phyloP scores from a whole-genome alignment of 30 jellyfish, hydroid and myxozoan species.

The Pelagia noctiluca region DNA sequence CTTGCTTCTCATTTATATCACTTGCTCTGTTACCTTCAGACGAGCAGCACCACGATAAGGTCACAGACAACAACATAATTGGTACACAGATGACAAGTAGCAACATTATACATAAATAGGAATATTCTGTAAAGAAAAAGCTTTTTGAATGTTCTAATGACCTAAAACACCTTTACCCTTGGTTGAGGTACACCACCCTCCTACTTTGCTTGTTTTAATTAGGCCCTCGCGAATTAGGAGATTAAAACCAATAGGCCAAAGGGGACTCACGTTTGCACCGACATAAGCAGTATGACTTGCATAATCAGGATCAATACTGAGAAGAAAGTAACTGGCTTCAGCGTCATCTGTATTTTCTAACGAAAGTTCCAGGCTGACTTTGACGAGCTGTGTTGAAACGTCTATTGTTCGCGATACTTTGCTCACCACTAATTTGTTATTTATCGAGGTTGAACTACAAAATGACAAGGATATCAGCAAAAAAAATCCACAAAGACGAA shows the following conservation, averaged over 20 bases:
- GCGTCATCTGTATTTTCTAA: conserved; percentile 71
- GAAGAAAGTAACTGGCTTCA: conserved; percentile 38
- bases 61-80: no score
- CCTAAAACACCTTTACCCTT: no score
- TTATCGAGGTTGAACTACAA: conserved; percentile 26
- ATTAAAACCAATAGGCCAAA: neutral
- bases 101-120: no score
- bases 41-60: no score
- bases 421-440: conserved; percentile 59
- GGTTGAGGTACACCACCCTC: no score
- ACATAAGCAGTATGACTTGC: conserved; percentile 66
- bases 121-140: no score
- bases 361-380: conserved; percentile 66
- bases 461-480: conserved; percentile 35
- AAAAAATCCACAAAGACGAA: conserved; percentile 23
- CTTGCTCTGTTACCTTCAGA: no score
- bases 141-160: no score
- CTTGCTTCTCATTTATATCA: no score
- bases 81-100: no score
- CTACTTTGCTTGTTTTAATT: no score
- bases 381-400: conserved; percentile 81
- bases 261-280: conserved; percentile 77
- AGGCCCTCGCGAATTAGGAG: neutral
- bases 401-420: conserved; percentile 89
- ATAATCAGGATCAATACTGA: conserved; percentile 67